These are phyloP conservation scores for Chiroxiphia lanceolata DNA, from an alignment of 2,797 vertebrate species.

Conservation along the genomic window DNA sequence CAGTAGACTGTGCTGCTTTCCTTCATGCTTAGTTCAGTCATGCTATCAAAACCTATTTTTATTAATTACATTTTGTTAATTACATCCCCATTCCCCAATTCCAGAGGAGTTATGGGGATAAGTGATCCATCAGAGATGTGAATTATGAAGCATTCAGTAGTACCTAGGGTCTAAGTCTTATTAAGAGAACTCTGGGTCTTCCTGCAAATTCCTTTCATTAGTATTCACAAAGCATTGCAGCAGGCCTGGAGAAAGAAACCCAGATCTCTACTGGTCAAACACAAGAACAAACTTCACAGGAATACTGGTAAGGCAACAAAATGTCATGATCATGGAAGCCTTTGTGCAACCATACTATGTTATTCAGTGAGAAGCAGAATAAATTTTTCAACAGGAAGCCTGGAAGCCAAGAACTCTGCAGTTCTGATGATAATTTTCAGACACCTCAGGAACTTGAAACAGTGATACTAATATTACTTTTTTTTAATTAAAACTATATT, in stretches of 20 bases:
- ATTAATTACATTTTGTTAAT: slow-evolving; percentile 3
- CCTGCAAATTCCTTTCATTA: neutral
- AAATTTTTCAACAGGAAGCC: neutral
- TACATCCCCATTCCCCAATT: neutral
- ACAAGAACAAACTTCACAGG: neutral
- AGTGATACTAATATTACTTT: neutral
- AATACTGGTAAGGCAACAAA: neutral
- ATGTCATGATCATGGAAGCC: neutral
- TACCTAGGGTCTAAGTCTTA: neutral
- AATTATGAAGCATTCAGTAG: neutral
- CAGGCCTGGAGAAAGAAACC: neutral
- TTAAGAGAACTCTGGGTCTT: neutral
- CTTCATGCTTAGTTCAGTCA: neutral
- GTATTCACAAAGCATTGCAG: neutral
- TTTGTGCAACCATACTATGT: neutral
- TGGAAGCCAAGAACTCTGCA: neutral
- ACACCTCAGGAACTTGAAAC: neutral
- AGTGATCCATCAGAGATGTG: neutral
- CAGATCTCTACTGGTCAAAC: neutral
- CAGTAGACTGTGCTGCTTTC: neutral
- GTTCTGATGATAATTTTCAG: neutral
- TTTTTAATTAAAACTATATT: neutral
- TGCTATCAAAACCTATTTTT: slow-evolving; percentile 10
- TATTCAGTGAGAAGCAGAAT: neutral
- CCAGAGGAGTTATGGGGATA: neutral